These are phyloP conservation scores for Metellina segmentata DNA, from an alignment of 2,888 invertebrate species.

Conservation along the genomic window DNA sequence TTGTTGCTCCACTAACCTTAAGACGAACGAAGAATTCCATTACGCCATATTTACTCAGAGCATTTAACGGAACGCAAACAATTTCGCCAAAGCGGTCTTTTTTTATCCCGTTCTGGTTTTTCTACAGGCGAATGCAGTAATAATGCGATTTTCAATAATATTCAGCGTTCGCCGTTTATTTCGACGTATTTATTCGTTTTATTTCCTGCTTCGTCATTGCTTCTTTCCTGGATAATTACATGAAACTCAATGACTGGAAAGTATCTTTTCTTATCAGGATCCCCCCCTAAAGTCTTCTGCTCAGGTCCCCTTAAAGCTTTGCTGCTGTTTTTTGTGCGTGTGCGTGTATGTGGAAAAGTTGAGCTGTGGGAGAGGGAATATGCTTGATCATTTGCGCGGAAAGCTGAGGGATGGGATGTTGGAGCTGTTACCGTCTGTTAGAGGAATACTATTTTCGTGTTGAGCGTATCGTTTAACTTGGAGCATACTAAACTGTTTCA, in stretches of 20 bases:
- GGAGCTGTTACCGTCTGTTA: background rate
- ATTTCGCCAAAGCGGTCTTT: slow-evolving; percentile 35
- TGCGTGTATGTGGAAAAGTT: background rate
- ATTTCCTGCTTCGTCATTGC: slow-evolving; percentile 16
- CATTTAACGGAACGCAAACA: slow-evolving; percentile 60
- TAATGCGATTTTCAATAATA: slow-evolving; percentile 70
- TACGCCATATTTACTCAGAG: slow-evolving; percentile 40
- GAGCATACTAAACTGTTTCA: too few species aligned
- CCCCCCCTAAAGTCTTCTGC: background rate
- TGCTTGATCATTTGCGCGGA: background rate
- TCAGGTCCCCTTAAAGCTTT: background rate
- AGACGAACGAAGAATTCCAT: slow-evolving; percentile 20
- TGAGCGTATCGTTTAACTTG: background rate
- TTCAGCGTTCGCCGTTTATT: slow-evolving; percentile 4
- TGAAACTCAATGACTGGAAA: slow-evolving; percentile 57
- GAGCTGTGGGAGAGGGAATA: background rate
- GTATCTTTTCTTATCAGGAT: slow-evolving; percentile 56
- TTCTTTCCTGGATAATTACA: slow-evolving; percentile 45
- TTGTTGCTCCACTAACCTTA: slow-evolving; percentile 36
- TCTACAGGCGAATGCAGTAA: slow-evolving; percentile 38
- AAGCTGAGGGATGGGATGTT: background rate
- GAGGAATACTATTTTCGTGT: background rate
- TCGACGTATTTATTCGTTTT: slow-evolving; percentile 36
- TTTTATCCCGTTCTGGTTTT: slow-evolving; percentile 19
- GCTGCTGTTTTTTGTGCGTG: background rate